Percentiles rank a stretch among this genome's conserved stretches.
Evolutionary conservation across 2,797 vertebrate species (phyloP).

Genomic region (Pipistrellus pipistrellus): DNA sequence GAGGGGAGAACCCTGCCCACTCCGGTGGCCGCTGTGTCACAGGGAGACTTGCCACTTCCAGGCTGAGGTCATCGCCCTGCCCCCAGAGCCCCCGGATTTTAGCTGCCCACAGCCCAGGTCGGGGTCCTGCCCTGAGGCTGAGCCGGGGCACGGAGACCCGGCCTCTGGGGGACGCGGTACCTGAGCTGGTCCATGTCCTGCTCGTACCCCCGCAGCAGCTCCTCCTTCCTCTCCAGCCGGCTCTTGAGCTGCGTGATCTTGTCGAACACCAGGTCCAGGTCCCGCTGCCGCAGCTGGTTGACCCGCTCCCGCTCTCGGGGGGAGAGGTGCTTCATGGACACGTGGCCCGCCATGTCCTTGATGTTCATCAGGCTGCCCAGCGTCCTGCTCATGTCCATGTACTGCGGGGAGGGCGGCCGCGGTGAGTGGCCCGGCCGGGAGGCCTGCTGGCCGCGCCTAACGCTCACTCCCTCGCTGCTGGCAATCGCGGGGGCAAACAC

Average conservation of each 20-base stretch:
- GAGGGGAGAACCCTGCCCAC: fast-evolving
- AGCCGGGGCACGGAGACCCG: neutral
- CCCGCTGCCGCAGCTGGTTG: conserved; percentile 82
- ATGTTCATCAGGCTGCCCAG: conserved; percentile 88
- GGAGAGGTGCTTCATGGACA: conserved; percentile 88
- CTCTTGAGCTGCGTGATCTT: conserved; percentile 87
- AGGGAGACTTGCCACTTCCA: neutral
- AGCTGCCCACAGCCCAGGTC: neutral
- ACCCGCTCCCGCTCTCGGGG: conserved; percentile 84
- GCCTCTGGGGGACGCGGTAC: conserved; percentile 67
- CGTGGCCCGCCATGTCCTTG: conserved; percentile 87
- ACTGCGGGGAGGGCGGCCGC: conserved; percentile 80
- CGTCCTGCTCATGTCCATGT: conserved; percentile 87
- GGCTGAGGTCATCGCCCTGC: neutral
- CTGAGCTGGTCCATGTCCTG: conserved; percentile 86
- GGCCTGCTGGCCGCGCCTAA: fast-evolving
- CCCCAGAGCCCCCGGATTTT: fast-evolving
- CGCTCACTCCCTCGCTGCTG: neutral
- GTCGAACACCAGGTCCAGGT: conserved; percentile 87
- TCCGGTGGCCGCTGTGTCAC: fast-evolving
- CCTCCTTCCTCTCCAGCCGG: conserved; percentile 87
- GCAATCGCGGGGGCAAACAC: neutral
- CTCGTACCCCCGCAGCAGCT: conserved; percentile 84
- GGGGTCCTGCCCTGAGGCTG: neutral
- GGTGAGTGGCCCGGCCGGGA: fast-evolving